Evolutionary conservation across 2,797 vertebrate species (phyloP), one percentile per base, ranked within the genome.

Genomic region (Alca torda): DNA sequence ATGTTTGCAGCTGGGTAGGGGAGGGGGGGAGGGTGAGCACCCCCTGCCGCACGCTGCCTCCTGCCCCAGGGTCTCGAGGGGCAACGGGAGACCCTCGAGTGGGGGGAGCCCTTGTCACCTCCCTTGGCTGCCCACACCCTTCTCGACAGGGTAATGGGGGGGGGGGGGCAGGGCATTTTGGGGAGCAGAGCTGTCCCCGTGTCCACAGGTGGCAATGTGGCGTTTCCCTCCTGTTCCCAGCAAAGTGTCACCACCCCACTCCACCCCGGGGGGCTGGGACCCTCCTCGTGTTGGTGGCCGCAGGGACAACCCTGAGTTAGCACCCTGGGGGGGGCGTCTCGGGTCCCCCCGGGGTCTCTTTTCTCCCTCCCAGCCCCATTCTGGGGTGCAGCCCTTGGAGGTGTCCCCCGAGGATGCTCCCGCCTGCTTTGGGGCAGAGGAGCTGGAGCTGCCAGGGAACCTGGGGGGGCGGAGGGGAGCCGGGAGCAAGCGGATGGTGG

Each of bases 281-380:
- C 31, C 9, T 24, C 48, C 20, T 17, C 0, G 0, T 2, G 46
- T 10, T 0, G 0, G 16, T 23, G 78, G 20, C 46, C 1, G 0
- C 4, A 18, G 57, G 74, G 60, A 63, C 13, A 28, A 4, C 13
- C 13, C 18, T 0, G 33, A 31, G 25, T 16, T 9, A 25, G 33
- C 3, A 3, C 26, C 33, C 2, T 6, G 33, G 16, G 23, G 56
- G 37, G 26, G 10, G 11, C 53, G 37, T 16, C 3, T 21, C 0
- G 3, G 19, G 23, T 23, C 39, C 39, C 57, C 45, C 35, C 4
- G 9, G 31, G 37, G 20, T 46, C 43, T 77, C 13, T 67, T 61
- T 76, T 23, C 7, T 18, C 64, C 39, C 60, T 45, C 35, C 14
- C 53, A 51, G 39, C 31, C 25, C 41, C 0, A 1, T 11, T 63